Conservation (phyloP, 2,797 vertebrate genomes). For the Crypturellus tataupa region DNA sequence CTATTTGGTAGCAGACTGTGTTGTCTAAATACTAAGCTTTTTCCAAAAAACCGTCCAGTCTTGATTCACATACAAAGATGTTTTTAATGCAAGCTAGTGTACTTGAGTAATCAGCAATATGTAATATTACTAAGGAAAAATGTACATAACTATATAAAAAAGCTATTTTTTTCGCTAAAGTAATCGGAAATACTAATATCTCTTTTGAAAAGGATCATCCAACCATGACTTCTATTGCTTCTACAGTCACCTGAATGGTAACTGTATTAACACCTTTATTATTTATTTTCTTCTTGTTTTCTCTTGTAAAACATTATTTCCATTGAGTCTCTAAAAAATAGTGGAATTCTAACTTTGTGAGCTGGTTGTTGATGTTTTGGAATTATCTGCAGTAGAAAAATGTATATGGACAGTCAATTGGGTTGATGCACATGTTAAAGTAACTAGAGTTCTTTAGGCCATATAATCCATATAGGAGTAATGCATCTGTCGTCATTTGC, state of each 20-base stretch:
- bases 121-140: too few relatives aligned
- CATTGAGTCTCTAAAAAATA: too few relatives aligned
- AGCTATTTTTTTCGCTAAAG: background rate
- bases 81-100: background rate
- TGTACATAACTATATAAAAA: background rate
- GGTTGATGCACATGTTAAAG: background rate
- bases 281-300: too few relatives aligned
- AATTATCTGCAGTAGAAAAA: too few relatives aligned
- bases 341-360: too few relatives aligned
- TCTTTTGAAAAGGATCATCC: too few relatives aligned
- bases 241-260: too few relatives aligned
- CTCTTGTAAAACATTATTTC: too few relatives aligned
- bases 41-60: background rate
- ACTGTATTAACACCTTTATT: too few relatives aligned
- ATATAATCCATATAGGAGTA: accelerated
- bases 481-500: accelerated
- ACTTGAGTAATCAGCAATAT: background rate
- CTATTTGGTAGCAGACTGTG: background rate
- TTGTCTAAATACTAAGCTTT: background rate
- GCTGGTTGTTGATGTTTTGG: too few relatives aligned
- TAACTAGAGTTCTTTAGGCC: background rate
- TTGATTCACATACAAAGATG: background rate
- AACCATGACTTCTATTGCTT: too few relatives aligned
- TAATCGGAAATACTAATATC: background rate
- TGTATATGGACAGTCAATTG: background rate